A percentile compares a stretch with the other conserved stretches of the same genome.
Evolutionary conservation across 2,888 invertebrate genomes (phyloP).

Genomic region (Rhogogaster chlorosoma): DNA sequence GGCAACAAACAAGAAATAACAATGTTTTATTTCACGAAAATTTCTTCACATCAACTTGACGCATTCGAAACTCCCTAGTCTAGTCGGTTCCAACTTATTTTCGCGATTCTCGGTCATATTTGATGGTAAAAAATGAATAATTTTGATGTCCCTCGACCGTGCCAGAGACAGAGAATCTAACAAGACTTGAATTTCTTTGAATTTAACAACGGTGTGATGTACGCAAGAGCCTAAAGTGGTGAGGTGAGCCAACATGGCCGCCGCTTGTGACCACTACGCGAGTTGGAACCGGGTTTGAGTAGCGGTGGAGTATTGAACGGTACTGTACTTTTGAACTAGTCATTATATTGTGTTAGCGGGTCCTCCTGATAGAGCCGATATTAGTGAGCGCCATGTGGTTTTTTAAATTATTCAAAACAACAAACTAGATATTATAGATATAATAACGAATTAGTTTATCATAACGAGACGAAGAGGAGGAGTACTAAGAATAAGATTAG

Average conservation of each 20-base stretch:
- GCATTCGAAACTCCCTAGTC: not conserved
- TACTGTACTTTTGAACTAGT: conserved; percentile 71
- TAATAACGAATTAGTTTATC: conserved; percentile 57
- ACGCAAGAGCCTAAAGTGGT: not conserved
- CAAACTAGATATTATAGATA: conserved; percentile 63
- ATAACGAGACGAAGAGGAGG: not conserved
- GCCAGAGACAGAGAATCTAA: not conserved
- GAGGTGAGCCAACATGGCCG: conserved; percentile 11
- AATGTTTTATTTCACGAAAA: not conserved
- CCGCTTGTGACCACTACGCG: not conserved
- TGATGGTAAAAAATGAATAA: not conserved
- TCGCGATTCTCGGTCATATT: not conserved
- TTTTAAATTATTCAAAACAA: conserved; percentile 52
- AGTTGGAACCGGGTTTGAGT: not conserved
- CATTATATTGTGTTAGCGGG: conserved; percentile 66
- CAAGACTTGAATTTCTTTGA: not conserved
- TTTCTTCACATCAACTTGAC: not conserved
- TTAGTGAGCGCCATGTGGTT: conserved; percentile 55
- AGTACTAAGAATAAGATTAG: conserved; percentile 26
- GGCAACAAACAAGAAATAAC: not conserved
- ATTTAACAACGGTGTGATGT: not conserved
- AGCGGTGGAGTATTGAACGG: not conserved
- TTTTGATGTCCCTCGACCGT: not conserved
- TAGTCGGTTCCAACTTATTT: not conserved
- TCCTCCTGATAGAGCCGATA: conserved; percentile 60